Percentiles rank a stretch among this genome's conserved stretches.
phyloP scores from a whole-genome alignment of 2,113 vertebrate genomes.

The Ophiodon elongatus region DNA sequence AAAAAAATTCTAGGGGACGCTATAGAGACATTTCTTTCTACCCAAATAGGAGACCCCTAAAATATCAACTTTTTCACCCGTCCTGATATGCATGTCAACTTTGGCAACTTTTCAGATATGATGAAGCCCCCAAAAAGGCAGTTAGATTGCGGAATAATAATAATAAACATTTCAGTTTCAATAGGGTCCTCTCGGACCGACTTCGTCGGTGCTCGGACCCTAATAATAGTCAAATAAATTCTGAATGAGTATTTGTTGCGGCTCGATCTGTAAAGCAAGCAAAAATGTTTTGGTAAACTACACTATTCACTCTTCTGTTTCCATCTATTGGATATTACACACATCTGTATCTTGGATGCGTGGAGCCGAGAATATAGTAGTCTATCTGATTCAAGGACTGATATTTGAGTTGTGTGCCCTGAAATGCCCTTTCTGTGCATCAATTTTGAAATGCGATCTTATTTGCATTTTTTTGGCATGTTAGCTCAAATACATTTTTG shows the following conservation, averaged over 20 bases:
- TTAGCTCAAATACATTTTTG: slow-evolving; percentile 21
- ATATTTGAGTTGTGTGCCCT: background rate
- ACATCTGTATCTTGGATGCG: background rate
- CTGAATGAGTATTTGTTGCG: background rate
- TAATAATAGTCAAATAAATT: background rate
- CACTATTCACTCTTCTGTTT: background rate
- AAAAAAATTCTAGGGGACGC: too few relatives aligned
- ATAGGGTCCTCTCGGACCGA: too few relatives aligned
- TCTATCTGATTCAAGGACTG: background rate
- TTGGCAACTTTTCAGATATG: too few relatives aligned
- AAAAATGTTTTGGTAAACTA: background rate
- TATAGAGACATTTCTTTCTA: too few relatives aligned
- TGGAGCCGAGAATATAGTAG: background rate
- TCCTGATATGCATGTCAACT: too few relatives aligned
- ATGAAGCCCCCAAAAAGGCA: too few relatives aligned
- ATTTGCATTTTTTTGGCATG: background rate
- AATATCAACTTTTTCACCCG: too few relatives aligned
- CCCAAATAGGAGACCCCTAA: too few relatives aligned
- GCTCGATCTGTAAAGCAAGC: too few relatives aligned
- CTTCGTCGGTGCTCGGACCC: too few relatives aligned
- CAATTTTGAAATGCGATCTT: background rate
- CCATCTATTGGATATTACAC: background rate
- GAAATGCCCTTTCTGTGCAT: slow-evolving; percentile 3
- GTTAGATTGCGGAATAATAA: too few relatives aligned
- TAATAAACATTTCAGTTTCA: too few relatives aligned